These are phyloP conservation scores for Seriola rivoliana DNA, from an alignment of 2,113 vertebrate species.

Conservation along the genomic window DNA sequence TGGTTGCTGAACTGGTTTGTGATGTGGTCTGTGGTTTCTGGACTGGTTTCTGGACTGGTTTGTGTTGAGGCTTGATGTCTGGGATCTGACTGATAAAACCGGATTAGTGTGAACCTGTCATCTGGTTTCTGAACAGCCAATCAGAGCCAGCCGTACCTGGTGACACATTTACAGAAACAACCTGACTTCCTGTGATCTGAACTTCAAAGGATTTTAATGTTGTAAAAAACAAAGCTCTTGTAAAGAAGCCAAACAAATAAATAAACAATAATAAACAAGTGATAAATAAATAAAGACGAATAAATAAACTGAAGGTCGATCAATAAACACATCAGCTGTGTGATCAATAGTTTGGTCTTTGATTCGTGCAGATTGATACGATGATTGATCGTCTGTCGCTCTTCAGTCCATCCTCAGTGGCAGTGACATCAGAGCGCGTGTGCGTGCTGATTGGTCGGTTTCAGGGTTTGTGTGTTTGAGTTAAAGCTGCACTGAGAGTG, in stretches of 20 bases:
- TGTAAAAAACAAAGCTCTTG: background rate
- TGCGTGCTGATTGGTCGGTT: constrained; percentile 43
- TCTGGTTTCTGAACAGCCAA: constrained; percentile 2
- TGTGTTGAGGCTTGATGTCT: no score
- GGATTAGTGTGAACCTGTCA: background rate
- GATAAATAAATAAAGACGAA: constrained; percentile 2
- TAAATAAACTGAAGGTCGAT: background rate
- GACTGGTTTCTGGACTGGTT: background rate
- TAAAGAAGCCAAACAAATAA: constrained; percentile 4
- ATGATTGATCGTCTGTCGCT: background rate
- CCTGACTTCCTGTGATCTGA: background rate
- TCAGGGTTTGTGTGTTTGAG: constrained; percentile 7
- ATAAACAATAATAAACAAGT: background rate
- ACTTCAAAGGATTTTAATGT: background rate
- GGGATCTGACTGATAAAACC: background rate
- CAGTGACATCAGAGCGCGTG: constrained; percentile 55
- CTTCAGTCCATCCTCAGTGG: background rate
- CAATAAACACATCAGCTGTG: background rate
- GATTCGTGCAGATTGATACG: constrained; percentile 7
- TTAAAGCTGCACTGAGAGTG: constrained; percentile 33
- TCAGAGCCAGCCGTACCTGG: background rate
- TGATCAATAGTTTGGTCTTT: constrained; percentile 11
- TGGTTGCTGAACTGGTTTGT: background rate
- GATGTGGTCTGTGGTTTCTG: background rate
- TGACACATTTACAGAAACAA: no score